Percentiles rank a stretch among this genome's conserved stretches.
phyloP scores from a whole-genome alignment of 2,797 vertebrate species.

The Florisuga fusca region DNA sequence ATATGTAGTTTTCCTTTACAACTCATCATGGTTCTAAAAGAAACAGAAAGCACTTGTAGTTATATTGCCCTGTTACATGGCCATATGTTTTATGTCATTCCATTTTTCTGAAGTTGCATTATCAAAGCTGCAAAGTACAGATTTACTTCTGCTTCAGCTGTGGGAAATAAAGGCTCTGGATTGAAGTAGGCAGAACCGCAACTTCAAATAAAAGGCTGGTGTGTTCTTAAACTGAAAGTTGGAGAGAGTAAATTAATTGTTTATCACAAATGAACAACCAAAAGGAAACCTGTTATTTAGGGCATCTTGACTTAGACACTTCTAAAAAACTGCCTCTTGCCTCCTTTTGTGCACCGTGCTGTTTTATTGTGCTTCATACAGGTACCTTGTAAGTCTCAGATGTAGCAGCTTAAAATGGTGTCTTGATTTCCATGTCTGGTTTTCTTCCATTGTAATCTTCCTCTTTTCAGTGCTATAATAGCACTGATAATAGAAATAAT shows the following conservation, averaged over 20 bases:
- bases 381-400: constrained; percentile 24
- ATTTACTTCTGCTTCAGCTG: not conserved
- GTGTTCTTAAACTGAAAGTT: not conserved
- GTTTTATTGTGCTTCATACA: constrained; percentile 1
- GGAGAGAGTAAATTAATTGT: not conserved
- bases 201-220: not conserved
- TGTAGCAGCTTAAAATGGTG: constrained; percentile 40
- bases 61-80: not conserved
- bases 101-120: not conserved
- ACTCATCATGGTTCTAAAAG: not conserved
- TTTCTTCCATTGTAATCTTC: constrained; percentile 35
- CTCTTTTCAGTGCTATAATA: constrained; percentile 12
- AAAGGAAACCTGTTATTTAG: not conserved
- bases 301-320: not conserved
- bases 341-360: not conserved
- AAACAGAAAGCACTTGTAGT: not conserved
- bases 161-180: not conserved
- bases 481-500: constrained; percentile 49
- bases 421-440: constrained; percentile 38
- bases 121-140: not conserved
- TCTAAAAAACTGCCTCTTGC: not conserved
- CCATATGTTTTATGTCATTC: not conserved
- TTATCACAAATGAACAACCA: not conserved
- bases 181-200: not conserved
- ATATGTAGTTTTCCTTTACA: not conserved